Evolutionary conservation across 1,140 invertebrate species (phyloP), one percentile per base, ranked within the genome.

Genomic region (Panulirus ornatus): DNA sequence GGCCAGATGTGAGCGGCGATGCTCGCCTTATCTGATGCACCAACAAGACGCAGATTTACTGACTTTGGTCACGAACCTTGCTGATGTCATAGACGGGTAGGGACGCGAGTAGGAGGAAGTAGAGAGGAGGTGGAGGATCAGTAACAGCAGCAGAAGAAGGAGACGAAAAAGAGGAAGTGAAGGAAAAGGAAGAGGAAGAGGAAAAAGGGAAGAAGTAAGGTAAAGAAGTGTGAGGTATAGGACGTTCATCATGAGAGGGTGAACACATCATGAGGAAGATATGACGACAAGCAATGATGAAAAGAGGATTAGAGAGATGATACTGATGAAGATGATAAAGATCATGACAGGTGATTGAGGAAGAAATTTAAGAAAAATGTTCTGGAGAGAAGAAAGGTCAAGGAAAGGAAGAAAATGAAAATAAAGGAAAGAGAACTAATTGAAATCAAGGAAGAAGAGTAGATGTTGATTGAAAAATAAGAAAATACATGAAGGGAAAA

Each of bases 1-100:
- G 40, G 11, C 34, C 75, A 40, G 40, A 44, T 44, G 40, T 40
- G 19, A 16, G 75, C 40, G 16, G 8, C 16, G 38, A 19, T 42
- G 27, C 44, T n/a, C 22, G 11, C 27, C 75, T 34, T 78, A 78
- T 78, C 75, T 44, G 75, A 78, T 78, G n/a, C 14, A 44, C 75
- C 36, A 78, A 78, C 75, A 78, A 78, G 75, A 47, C 75, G 75
- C 19, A 22, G 73, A 78, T 78, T 78, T 44, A 78, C 75, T n/a
- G 40, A 9, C 75, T 47, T 19, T 9, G 1, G 40, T 44, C 75
- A 78, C 75, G 75, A 78, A 42, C 75, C 22, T 58, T 27, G 58
- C 58, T 66, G 58, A 66, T 66, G 58, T 66, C 58, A 66, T 66
- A 30, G 58, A 27, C n/a, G n/a, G 27, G 19, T 71, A 42, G 34